Conservation (phyloP, 2,888 invertebrate genomes). For the Drosophila diplacantha region DNA sequence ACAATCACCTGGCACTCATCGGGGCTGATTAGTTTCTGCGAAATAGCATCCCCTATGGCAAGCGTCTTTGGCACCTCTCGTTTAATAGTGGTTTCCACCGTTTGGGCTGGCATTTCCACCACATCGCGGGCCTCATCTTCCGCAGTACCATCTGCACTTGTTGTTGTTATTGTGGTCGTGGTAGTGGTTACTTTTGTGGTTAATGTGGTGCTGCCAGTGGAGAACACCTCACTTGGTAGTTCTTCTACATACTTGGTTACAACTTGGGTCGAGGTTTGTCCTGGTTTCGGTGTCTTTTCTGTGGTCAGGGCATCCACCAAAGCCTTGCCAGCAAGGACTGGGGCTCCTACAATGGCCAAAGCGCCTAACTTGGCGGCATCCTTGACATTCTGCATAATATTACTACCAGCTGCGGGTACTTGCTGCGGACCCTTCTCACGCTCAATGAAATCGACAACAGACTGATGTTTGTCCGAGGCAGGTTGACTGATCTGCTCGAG, state of each 20-base stretch:
- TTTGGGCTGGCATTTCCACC: conserved; percentile 35
- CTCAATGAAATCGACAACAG: conserved; percentile 63
- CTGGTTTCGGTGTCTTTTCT: conserved; percentile 67
- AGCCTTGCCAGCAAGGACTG: conserved; percentile 92
- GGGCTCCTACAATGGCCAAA: conserved; percentile 91
- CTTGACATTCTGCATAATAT: conserved; percentile 67
- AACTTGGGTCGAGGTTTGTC: conserved; percentile 47
- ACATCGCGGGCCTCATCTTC: conserved; percentile 62
- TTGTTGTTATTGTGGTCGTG: conserved; percentile 43
- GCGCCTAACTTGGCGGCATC: conserved; percentile 92
- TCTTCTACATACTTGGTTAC: conserved; percentile 15
- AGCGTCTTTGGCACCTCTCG: conserved; percentile 75
- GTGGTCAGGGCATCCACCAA: conserved; percentile 88
- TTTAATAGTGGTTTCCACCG: conserved; percentile 39
- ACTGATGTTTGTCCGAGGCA: conserved; percentile 44
- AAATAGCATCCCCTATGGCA: conserved; percentile 82
- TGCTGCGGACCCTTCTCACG: conserved; percentile 45
- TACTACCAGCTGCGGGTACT: conserved; percentile 26
- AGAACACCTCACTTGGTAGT: conserved; percentile 13
- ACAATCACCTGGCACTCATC: conserved; percentile 82
- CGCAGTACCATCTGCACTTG: conserved; percentile 29
- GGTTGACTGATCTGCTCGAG: conserved; percentile 30
- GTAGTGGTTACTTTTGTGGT: conserved; percentile 53
- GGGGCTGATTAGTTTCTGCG: conserved; percentile 83
- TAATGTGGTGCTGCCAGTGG: conserved; percentile 38